phyloP scores from a whole-genome alignment of 2,113 vertebrate genomes.

The Paracanthobrama guichenoti region DNA sequence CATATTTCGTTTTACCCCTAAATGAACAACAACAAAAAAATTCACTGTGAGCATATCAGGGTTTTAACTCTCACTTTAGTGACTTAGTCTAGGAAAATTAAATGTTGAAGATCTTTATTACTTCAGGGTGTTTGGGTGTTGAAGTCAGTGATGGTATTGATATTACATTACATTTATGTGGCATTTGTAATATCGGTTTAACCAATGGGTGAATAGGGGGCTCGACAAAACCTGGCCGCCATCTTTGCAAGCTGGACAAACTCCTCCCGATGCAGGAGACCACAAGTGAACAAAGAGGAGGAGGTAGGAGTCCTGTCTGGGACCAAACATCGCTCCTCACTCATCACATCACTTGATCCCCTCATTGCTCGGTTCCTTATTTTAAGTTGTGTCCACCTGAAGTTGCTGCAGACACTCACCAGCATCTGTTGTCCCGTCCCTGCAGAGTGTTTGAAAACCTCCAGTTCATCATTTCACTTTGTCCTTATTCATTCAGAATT shows the following conservation, averaged over 20 bases:
- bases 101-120: background rate
- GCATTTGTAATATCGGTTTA: conserved; percentile 83
- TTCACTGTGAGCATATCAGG: too few species aligned
- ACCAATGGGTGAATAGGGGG: conserved; percentile 94
- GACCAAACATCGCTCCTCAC: conserved; percentile 58
- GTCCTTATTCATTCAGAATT: background rate
- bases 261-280: conserved; percentile 86
- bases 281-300: conserved; percentile 92
- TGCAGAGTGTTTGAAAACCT: background rate
- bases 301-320: conserved; percentile 86
- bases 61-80: background rate
- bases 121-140: background rate
- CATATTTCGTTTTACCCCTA: too few species aligned
- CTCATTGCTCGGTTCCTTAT: conserved; percentile 47
- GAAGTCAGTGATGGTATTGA: background rate
- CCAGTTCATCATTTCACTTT: background rate
- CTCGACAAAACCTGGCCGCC: conserved; percentile 88
- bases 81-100: background rate
- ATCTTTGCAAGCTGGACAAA: conserved; percentile 87
- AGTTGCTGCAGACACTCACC: conserved; percentile 51
- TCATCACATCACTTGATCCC: conserved; percentile 40
- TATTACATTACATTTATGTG: conserved; percentile 28
- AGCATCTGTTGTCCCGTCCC: conserved; percentile 22
- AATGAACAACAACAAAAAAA: too few species aligned
- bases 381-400: conserved; percentile 32